Conservation (phyloP, 2,888 invertebrate species). For the Loripinus fragilis region DNA sequence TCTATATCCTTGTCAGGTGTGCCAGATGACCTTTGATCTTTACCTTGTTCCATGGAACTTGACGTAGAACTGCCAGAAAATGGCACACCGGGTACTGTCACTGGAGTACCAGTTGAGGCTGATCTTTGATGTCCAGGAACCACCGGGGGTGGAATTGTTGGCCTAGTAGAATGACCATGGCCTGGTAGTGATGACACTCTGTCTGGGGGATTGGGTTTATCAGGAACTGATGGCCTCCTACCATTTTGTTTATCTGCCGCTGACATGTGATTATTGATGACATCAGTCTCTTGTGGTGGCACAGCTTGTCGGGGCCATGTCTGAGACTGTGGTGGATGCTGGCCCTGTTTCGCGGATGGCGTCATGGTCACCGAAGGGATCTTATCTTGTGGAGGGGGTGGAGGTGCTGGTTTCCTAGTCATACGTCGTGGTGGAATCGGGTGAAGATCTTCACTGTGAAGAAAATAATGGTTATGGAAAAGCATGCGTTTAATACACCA, state of each 20-base stretch:
- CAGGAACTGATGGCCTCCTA: conserved; percentile 53
- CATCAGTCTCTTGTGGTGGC: conserved; percentile 41
- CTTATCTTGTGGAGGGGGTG: conserved; percentile 72
- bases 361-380: conserved; percentile 74
- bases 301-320: conserved; percentile 68
- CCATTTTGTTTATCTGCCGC: conserved; percentile 22
- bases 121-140: conserved; percentile 73
- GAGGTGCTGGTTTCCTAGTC: conserved; percentile 76
- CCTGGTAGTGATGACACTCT: conserved; percentile 47
- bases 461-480: conserved; percentile 31
- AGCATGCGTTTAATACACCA: conserved; percentile 17
- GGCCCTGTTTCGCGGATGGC: conserved; percentile 61
- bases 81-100: conserved; percentile 37
- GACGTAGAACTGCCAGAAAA: conserved; percentile 25
- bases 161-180: conserved; percentile 65
- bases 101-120: conserved; percentile 71
- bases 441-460: conserved; percentile 62
- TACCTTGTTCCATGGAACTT: conserved; percentile 15
- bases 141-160: conserved; percentile 69
- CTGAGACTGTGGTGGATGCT: conserved; percentile 45
- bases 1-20: conserved; percentile 37
- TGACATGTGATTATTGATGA: conserved; percentile 30
- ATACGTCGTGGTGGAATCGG: conserved; percentile 25
- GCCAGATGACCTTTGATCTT: conserved; percentile 9
- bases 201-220: conserved; percentile 59